Percentiles rank a stretch among this genome's conserved stretches.
These are phyloP conservation scores for Neolamprologus sp. DNA, from an alignment of 2,113 vertebrate genomes.

Conservation along the genomic window DNA sequence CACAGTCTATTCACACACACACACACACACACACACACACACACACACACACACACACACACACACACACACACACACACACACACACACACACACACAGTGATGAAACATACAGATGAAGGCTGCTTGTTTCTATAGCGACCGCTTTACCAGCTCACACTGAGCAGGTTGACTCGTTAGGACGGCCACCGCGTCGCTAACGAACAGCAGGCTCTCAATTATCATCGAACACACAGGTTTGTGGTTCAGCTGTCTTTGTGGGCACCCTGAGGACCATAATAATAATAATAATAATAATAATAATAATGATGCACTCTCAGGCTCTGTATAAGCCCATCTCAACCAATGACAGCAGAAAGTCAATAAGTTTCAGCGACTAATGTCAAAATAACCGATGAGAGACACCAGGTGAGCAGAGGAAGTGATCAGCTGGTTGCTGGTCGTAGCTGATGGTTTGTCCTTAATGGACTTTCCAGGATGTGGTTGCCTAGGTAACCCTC, in stretches of 20 bases:
- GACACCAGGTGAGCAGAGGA: background rate
- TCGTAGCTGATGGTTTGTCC: background rate
- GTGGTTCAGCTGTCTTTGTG: background rate
- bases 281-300: accelerated
- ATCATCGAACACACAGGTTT: background rate
- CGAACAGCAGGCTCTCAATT: background rate
- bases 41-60: no score
- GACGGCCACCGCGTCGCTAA: background rate
- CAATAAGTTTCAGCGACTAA: background rate
- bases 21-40: no score
- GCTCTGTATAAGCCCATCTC: background rate
- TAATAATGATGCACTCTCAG: background rate
- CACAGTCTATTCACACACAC: no score
- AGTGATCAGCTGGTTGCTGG: background rate
- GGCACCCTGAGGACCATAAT: background rate
- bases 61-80: background rate
- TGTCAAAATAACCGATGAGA: background rate
- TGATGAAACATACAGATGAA: background rate
- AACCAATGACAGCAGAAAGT: background rate
- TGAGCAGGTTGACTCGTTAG: background rate
- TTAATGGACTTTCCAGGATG: background rate
- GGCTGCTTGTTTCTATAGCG: background rate
- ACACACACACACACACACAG: background rate
- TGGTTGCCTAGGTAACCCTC: background rate
- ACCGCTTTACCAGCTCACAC: background rate